phyloP scores from a whole-genome alignment of 2,113 vertebrate species.

The Cinclus cinclus region DNA sequence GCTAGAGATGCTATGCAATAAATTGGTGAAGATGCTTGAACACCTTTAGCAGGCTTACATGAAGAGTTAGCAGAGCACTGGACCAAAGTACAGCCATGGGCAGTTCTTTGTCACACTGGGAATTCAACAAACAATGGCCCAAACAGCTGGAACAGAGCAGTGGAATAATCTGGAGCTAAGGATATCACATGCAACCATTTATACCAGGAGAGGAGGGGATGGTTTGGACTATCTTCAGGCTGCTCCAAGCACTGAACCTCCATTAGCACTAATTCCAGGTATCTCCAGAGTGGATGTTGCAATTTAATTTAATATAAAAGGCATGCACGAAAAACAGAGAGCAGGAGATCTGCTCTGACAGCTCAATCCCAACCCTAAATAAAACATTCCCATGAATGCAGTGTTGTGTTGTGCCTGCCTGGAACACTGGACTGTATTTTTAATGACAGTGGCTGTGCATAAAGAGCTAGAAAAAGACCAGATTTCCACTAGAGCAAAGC shows the following conservation, averaged over 20 bases:
- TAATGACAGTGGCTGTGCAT: neutral
- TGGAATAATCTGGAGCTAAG: neutral
- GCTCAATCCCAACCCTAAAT: neutral
- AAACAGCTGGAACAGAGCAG: neutral
- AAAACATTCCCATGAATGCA: neutral
- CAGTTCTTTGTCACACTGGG: neutral
- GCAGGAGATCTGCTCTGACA: neutral
- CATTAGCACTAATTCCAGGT: neutral
- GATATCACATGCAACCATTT: neutral
- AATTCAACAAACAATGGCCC: neutral
- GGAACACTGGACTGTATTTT: neutral
- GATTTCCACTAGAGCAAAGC: neutral
- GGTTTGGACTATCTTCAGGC: neutral
- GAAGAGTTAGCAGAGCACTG: rapidly evolving
- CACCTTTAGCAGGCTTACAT: neutral
- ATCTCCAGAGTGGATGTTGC: neutral
- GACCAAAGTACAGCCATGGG: neutral
- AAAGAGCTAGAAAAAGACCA: neutral
- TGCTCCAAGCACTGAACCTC: neutral
- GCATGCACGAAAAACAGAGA: rapidly evolving
- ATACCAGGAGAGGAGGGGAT: neutral
- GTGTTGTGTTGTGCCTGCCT: neutral
- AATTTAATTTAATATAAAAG: neutral
- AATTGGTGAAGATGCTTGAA: neutral
- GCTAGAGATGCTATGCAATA: neutral